Evolutionary conservation across 2,888 invertebrate genomes (phyloP), one percentile per base, ranked within the genome.

Genomic region (Cepaea hortensis): DNA sequence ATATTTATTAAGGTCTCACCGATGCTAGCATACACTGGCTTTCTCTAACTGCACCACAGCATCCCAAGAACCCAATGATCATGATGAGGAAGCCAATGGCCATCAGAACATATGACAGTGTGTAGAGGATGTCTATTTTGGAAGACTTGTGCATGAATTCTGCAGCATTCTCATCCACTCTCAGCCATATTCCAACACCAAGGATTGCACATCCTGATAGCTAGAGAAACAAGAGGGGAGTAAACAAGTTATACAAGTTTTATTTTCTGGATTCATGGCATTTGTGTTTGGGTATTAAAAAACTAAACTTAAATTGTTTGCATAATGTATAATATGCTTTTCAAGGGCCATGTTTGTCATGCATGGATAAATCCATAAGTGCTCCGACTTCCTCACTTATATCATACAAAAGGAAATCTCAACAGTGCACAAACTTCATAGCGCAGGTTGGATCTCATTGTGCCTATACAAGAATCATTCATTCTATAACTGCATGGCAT

Each of bases 61-160:
- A 97, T 87, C 97, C 98, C 80, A 97, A 95, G 94, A 97, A 96
- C 23, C 97, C 96, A 61, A 97, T 96, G 72, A 97, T 94, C 88
- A 97, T 95, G 94, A 97, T 96, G 84, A 97, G 94, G 75, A 96
- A 95, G 11, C 97, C 97, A 86, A 96, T 96, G 61, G 95, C 96
- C 88, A 97, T 95, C 88, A 97, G 95, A 84, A 97, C 96, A 92
- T 96, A 96, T 23, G 97, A 95, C 18, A 96, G 96, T 81, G 96
- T 96, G 93, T 96, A 95, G 92, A 96, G 96, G 92, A 96, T 95
- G 87, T 95, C 95, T 90, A 96, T 95, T 91, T 96, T 90, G 96
- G 96, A 73, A 96, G 95, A 87, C 94, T 96, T 95, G 68, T 96
- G 96, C 84, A 97, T 95, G 91, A 97, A 96, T 92, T 96, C 96